Conservation (phyloP, 2,888 invertebrate species). For the Agriotes lineatus region DNA sequence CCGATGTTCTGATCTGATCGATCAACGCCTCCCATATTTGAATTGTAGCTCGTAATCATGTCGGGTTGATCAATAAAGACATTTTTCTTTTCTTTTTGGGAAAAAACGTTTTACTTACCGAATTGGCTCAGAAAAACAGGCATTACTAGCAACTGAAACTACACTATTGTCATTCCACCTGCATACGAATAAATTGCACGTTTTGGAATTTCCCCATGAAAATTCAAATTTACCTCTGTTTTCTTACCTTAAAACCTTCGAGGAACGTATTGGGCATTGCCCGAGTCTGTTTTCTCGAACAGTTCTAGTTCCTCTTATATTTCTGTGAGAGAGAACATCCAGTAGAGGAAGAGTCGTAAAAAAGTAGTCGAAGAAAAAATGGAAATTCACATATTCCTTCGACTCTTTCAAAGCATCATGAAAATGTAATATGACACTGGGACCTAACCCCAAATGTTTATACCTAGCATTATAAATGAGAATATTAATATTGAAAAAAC, state of each 20-base stretch:
- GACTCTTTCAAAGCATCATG: constrained; percentile 26
- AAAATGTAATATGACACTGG: constrained; percentile 39
- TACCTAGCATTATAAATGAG: no score
- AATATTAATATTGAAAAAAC: no score
- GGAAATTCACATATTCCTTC: constrained; percentile 25
- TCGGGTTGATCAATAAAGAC: constrained; percentile 46
- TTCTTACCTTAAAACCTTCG: constrained; percentile 1
- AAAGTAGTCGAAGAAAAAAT: constrained; percentile 48
- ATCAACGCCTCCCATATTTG: constrained; percentile 53
- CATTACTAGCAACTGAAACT: constrained; percentile 41
- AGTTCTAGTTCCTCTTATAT: constrained; percentile 40
- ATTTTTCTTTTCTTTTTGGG: constrained; percentile 42
- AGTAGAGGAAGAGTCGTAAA: constrained; percentile 44
- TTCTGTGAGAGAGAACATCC: constrained; percentile 14
- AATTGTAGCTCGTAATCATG: constrained; percentile 47
- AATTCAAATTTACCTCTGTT: constrained; percentile 22
- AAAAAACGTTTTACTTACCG: constrained; percentile 32
- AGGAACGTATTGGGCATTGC: constrained; percentile 9
- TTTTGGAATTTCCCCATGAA: background rate
- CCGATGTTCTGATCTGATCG: no score
- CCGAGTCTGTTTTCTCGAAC: constrained; percentile 42
- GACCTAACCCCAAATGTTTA: constrained; percentile 35
- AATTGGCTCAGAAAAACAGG: constrained; percentile 23
- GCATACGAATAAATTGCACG: constrained; percentile 18
- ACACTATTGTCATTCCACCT: constrained; percentile 49